Percentiles rank a stretch among this genome's conserved stretches.
Evolutionary conservation across 1,140 invertebrate genomes (phyloP).

Genomic region (Bombus sibiricus): DNA sequence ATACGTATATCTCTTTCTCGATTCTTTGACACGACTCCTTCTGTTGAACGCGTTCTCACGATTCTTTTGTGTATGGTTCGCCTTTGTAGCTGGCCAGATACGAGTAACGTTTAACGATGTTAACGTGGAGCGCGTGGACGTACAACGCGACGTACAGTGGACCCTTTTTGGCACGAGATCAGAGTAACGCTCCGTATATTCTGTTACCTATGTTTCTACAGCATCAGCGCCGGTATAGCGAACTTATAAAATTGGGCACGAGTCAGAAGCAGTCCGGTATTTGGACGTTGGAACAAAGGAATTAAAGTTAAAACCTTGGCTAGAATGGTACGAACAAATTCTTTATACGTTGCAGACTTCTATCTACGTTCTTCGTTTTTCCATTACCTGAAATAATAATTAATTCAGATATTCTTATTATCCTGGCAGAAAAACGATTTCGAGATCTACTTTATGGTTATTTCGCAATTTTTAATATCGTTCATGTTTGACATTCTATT

Average conservation of each 20-base stretch:
- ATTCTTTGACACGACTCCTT: not conserved
- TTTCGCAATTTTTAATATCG: not conserved
- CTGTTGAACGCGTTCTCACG: not conserved
- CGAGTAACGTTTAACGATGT: conserved; percentile 5
- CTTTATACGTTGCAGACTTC: not conserved
- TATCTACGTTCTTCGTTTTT: too few relatives aligned
- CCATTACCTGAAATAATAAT: not conserved
- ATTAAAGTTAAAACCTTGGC: not conserved
- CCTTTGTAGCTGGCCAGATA: not conserved
- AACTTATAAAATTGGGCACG: not conserved
- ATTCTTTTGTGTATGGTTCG: not conserved
- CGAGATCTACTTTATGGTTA: too few relatives aligned
- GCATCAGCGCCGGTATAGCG: not conserved
- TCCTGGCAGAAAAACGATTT: too few relatives aligned
- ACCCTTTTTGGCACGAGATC: conserved; percentile 16
- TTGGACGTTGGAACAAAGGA: not conserved
- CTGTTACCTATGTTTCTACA: not conserved
- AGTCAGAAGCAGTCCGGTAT: not conserved
- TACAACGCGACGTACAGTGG: too few relatives aligned
- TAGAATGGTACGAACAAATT: not conserved
- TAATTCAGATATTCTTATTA: not conserved
- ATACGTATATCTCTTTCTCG: too few relatives aligned
- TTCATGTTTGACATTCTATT: not conserved
- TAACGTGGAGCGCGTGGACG: not conserved
- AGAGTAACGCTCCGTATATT: not conserved